These are phyloP conservation scores for Rhea americana DNA, from an alignment of 2,113 vertebrate genomes.

Conservation along the genomic window DNA sequence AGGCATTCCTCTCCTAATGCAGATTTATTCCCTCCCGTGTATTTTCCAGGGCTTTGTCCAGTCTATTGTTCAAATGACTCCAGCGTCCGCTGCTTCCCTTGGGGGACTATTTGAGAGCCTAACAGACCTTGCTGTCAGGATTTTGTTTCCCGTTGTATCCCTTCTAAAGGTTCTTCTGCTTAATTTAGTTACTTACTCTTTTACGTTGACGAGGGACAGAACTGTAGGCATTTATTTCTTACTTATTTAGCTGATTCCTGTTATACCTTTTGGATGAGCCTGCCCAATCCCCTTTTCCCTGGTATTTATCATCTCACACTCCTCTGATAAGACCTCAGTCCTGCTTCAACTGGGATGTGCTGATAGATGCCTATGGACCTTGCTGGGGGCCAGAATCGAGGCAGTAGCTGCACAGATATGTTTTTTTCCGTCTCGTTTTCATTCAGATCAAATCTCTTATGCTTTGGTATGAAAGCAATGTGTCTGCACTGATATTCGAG, in stretches of 20 bases:
- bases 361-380: neutral
- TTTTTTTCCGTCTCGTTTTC: neutral
- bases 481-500: neutral
- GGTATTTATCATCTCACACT: neutral
- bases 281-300: neutral
- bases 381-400: neutral
- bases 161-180: conserved; percentile 38
- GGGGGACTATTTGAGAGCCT: neutral
- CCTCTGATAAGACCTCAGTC: accelerated
- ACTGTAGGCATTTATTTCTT: neutral
- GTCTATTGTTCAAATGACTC: conserved; percentile 53
- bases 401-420: neutral
- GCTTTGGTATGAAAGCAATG: neutral
- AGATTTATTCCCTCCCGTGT: conserved; percentile 44
- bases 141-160: neutral
- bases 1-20: neutral
- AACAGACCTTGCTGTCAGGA: conserved; percentile 22
- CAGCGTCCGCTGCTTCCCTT: neutral
- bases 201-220: conserved; percentile 44
- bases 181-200: conserved; percentile 44
- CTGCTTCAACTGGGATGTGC: neutral
- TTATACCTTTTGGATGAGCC: neutral
- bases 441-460: conserved; percentile 1
- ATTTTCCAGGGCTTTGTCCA: conserved; percentile 45
- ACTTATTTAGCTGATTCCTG: neutral